These are phyloP conservation scores for Mus caroli DNA, from an alignment of 2,797 vertebrate genomes.

Conservation along the genomic window DNA sequence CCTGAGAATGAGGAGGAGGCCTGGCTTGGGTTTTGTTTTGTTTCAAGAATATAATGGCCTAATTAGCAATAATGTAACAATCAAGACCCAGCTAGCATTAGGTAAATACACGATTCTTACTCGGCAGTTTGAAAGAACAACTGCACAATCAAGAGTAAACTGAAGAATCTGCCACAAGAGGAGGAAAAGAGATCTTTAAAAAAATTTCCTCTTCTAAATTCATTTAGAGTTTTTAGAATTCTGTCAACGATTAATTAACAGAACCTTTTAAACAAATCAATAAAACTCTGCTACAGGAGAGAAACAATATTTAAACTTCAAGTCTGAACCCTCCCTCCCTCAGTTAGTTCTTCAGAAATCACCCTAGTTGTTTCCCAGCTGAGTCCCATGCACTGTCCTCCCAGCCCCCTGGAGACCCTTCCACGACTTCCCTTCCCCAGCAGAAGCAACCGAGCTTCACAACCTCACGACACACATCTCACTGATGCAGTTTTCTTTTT, in stretches of 20 bases:
- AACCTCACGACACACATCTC: conserved; percentile 13
- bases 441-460: neutral
- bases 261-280: conserved; percentile 31
- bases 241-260: conserved; percentile 13
- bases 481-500: neutral
- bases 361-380: neutral
- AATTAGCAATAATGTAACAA: conserved; percentile 48
- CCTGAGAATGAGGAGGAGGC: conserved; percentile 18
- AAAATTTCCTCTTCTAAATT: conserved; percentile 46
- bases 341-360: conserved; percentile 57
- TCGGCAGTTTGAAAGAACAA: conserved; percentile 51
- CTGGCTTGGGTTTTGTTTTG: conserved; percentile 25
- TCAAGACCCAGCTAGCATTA: conserved; percentile 18
- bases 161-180: neutral
- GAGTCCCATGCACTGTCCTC: conserved; percentile 3
- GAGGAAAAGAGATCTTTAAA: neutral
- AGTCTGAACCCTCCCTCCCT: neutral
- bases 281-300: conserved; percentile 47
- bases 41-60: neutral
- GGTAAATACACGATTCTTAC: neutral
- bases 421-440: neutral
- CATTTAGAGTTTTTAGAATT: neutral
- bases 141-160: neutral
- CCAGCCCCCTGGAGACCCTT: neutral
- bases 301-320: conserved; percentile 55